Base-by-base conservation (phyloP, 2,113 vertebrate genomes). In the Alouatta palliata region DNA sequence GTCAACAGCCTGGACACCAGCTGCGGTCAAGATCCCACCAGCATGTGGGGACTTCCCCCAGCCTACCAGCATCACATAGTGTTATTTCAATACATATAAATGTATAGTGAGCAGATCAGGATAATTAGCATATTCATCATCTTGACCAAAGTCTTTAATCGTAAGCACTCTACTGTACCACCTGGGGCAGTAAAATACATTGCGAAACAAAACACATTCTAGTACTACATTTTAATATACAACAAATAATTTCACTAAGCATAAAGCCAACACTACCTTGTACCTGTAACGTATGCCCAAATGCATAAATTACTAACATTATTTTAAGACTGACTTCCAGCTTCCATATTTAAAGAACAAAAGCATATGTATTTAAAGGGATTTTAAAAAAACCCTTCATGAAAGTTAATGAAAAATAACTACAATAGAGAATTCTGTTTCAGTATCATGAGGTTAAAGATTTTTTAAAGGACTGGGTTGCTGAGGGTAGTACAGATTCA, bases 131-230 rank as follows among this genome's bases (percentile, higher is more conserved):
- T 47, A 47, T 32, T 45, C 45, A 77, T 77, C 43, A 47, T 8
- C 66, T 68, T 35, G 32, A 30, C 75, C 75, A 47, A 47, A 77
- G 27, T 77, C 27, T 30, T 90, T 76, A 89, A 84, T 94, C 43
- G 84, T 80, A 96, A 88, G 21, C n/a, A 89, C 35, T 89, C 25
- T 56, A 64, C 14, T 64, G 14, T n/a, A 37, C 20, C 0, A 19
- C 35, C 21, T 73, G 21, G 35, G 52, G 82, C 68, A 96, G 40
- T 54, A 64, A 94, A 96, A 95, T 93, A 43, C 20, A 75, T 6
- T 49, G 66, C 49, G 91, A 93, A 97, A 77, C 47, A 94, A 96
- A 95, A 79, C 27, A 66, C 27, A 80, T 64, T 95, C n/a, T 54
- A 30, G 40, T 80, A 52, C 64, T 91, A 73, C 32, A 61, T 81